Evolutionary conservation across 1,140 invertebrate genomes (phyloP), one percentile per base, ranked within the genome.

Genomic region (Vanessa atalanta): DNA sequence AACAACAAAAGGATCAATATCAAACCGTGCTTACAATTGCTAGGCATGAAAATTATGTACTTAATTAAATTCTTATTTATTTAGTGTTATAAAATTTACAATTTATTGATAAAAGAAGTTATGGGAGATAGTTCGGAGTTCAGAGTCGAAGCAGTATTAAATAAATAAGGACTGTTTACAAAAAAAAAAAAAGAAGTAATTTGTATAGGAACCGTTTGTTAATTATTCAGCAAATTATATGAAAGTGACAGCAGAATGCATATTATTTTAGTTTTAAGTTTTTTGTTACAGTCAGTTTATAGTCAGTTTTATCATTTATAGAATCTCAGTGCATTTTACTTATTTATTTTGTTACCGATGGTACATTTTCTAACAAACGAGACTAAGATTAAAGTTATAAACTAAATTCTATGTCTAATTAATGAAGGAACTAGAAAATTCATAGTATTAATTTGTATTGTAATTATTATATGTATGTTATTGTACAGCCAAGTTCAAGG

Each of bases 321-420:
- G 88, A 89, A 89, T 91, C 88, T 91, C 88, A 89, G 78, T 84
- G 70, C 71, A 75, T 82, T 82, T 77, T 71, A 72, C 48, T 70
- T 80, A 71, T 79, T 79, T 81, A 64, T 70, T 78, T 78, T 72
- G 47, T 16, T 76, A 66, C 67, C 57, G 63, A 71, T 69, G 13
- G 64, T 51, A 63, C 61, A 60, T 73, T 79, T 74, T 51, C 61
- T 72, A 75, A 70, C 50, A 37, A 61, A 16, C 15, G 23, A 31
- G 16, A 23, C 12, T 60, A 7, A 23, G 9, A 26, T 23, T 20
- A n/a, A 60, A 60, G 26, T 20, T 26, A 60, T 7, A 60, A 26
- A 57, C 9, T 20, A 57, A 16, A 1, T n/a, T 20, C 1, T 57
- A 11, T 16, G 3, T 11, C n/a, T 50, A 11, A 50, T 12, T 50